phyloP scores from a whole-genome alignment of 2,888 invertebrate genomes.

The Plusia festucae region DNA sequence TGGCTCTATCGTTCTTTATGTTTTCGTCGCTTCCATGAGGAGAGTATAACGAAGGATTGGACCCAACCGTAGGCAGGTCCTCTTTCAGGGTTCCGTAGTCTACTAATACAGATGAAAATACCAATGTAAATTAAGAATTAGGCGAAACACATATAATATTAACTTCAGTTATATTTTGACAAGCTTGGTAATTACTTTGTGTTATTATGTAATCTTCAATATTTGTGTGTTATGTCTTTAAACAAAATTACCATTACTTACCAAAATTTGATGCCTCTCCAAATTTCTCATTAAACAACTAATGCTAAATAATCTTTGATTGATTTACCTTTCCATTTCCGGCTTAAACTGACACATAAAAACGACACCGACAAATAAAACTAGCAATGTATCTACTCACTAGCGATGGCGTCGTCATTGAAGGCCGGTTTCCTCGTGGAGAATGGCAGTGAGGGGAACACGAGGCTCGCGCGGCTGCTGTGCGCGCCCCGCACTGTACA shows the following conservation, averaged over 20 bases:
- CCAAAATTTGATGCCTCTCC: background rate
- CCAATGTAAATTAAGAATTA: background rate
- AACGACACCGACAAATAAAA: slow-evolving; percentile 1
- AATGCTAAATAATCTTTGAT: background rate
- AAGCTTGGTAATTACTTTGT: background rate
- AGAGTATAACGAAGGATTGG: slow-evolving; percentile 90
- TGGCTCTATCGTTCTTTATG: slow-evolving; percentile 88
- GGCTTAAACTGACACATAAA: background rate
- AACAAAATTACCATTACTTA: background rate
- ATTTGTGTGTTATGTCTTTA: too few relatives aligned
- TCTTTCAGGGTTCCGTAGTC: slow-evolving; percentile 94
- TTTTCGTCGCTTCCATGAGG: slow-evolving; percentile 87
- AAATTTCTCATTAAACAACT: background rate
- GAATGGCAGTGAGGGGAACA: slow-evolving; percentile 93
- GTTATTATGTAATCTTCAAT: background rate
- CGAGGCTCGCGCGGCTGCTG: slow-evolving; percentile 93
- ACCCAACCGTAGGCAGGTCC: slow-evolving; percentile 91
- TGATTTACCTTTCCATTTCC: background rate
- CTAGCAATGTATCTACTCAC: slow-evolving; percentile 72
- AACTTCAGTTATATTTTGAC: background rate
- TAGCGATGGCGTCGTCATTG: slow-evolving; percentile 86
- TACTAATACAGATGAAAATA: slow-evolving; percentile 62
- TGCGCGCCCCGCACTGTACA: slow-evolving; percentile 89
- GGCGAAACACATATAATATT: background rate
- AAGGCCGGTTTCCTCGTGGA: slow-evolving; percentile 87